Base-by-base conservation (phyloP, 2,113 vertebrate genomes). In the Sinocyclocheilus anshuiensis region DNA sequence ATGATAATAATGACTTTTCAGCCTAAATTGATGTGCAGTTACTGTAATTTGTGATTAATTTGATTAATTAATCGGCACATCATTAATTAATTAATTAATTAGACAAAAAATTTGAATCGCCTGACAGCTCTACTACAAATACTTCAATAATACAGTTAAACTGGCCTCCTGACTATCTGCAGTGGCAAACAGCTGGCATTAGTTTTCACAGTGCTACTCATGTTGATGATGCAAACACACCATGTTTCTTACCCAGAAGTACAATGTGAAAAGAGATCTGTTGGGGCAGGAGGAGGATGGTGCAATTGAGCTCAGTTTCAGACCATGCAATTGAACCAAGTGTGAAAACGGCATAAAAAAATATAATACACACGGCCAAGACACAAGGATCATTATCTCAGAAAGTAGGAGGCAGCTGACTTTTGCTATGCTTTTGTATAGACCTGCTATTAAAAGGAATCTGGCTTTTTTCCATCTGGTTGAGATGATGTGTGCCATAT, bases 361-460 rank as follows among this genome's bases (percentile, higher is more conserved):
- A 24, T 15, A 4, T 50, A 4, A 82, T 29, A 29, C 61, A 69
- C 80, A 50, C n/a, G 50, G 16, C 8, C 80, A 69, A 69, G 24
- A 33, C 48, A 2, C 48, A 29, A 29, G 48, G 48, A 33, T 55
- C 75, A 53, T 77, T 77, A 77, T 77, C 48, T 77, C 48, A 50
- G n/a, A 33, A 55, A 77, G 48, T 26, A 77, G 75, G 75, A 55
- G 75, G 75, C 75, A 77, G 48, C 26, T 77, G 48, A 48, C 22
- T 76, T 26, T 77, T 16, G 48, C 48, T 5, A 18, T 53, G 15
- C 67, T 74, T 69, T 69, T 57, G 65, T 1, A 74, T n/a, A 74
- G 50, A 36, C 36, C 26, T 55, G 53, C 82, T 84, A 84, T 74
- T 74, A 84, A 83, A 15, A 88, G 83, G 9, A 77, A 15, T 36